Percentiles rank a stretch among this genome's conserved stretches.
These are phyloP conservation scores for Mycalesis mineus DNA, from an alignment of 2,888 invertebrate genomes.

Conservation along the genomic window DNA sequence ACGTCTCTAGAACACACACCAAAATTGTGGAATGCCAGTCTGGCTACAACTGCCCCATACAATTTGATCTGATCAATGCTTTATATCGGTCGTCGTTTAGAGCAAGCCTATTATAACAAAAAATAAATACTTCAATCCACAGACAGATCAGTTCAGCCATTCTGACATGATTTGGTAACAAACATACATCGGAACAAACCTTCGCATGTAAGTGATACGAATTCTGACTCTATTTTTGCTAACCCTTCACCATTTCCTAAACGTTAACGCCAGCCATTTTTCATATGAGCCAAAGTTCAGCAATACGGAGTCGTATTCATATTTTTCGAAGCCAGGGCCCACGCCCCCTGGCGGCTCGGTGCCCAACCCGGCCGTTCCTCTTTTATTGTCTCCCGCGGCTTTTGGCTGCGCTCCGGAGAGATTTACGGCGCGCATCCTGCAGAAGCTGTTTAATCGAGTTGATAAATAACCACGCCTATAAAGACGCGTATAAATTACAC, in stretches of 20 bases:
- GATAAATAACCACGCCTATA: conserved; percentile 14
- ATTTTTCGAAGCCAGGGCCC: conserved; percentile 10
- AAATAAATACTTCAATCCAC: too few relatives aligned
- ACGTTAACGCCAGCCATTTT: neutral
- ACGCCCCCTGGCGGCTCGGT: conserved; percentile 25
- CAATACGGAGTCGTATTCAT: conserved; percentile 4
- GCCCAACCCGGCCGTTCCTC: conserved; percentile 12
- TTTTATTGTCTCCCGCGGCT: conserved; percentile 29
- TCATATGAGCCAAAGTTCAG: neutral
- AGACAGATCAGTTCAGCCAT: too few relatives aligned
- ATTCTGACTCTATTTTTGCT: neutral
- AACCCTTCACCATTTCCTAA: neutral
- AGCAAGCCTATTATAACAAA: too few relatives aligned
- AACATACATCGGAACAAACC: too few relatives aligned
- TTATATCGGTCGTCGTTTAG: too few relatives aligned
- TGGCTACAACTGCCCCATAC: too few relatives aligned
- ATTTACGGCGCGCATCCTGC: conserved; percentile 23
- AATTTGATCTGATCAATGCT: too few relatives aligned
- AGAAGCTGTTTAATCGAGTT: conserved; percentile 19
- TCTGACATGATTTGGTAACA: too few relatives aligned
- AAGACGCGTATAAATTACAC: conserved; percentile 7
- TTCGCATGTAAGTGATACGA: too few relatives aligned
- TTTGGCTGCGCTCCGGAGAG: conserved; percentile 26
- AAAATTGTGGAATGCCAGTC: too few relatives aligned
- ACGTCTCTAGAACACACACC: too few relatives aligned